Conservation (phyloP, 2,113 vertebrate species). For the Gorsachius goisagi region DNA sequence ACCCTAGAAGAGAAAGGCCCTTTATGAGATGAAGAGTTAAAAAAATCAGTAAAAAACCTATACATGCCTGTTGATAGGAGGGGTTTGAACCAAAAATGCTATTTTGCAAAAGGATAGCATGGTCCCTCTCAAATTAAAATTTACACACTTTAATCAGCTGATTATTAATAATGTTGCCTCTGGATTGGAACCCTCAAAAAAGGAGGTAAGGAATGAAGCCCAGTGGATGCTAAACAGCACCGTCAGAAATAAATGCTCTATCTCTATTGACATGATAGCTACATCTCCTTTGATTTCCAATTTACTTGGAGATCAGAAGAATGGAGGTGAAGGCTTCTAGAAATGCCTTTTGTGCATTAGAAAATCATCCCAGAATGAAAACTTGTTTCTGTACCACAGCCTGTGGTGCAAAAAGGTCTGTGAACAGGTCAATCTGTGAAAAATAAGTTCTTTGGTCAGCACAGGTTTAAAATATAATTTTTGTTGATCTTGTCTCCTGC, state of each 20-base stretch:
- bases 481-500: background rate
- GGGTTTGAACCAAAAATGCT: no score
- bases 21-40: background rate
- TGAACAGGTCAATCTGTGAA: background rate
- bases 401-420: background rate
- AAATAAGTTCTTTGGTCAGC: background rate
- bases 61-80: background rate
- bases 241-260: background rate
- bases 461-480: background rate
- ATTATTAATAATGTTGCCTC: background rate
- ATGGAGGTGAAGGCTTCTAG: background rate
- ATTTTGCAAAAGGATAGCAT: background rate
- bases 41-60: background rate
- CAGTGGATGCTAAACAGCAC: background rate
- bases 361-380: background rate
- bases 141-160: background rate
- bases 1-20: background rate
- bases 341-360: rapidly evolving
- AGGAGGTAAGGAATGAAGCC: background rate
- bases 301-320: background rate
- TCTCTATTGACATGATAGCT: background rate
- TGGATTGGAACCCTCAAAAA: background rate
- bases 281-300: background rate
- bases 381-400: background rate
- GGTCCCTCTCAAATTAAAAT: background rate